These are phyloP conservation scores for Sphecodes monilicornis DNA, from an alignment of 2,888 invertebrate species.

Conservation along the genomic window DNA sequence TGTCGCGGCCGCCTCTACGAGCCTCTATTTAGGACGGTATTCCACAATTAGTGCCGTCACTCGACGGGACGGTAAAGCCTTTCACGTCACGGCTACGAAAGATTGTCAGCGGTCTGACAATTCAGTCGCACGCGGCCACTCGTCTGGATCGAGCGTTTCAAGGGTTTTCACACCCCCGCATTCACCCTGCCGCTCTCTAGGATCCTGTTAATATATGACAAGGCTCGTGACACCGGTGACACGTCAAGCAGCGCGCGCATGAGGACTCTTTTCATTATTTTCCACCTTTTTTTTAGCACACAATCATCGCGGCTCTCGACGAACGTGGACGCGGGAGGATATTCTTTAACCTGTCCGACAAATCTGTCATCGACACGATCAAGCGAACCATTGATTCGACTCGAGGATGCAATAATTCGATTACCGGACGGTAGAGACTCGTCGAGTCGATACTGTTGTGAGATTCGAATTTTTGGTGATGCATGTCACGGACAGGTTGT, in stretches of 20 bases:
- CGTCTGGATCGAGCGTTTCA: conserved; percentile 53
- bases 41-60: conserved; percentile 57
- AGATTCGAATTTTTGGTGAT: not conserved
- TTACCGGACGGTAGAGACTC: conserved; percentile 2
- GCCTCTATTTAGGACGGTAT: conserved; percentile 47
- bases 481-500: not conserved
- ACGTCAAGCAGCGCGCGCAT: conserved; percentile 39
- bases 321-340: conserved; percentile 20
- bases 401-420: not conserved
- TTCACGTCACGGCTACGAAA: conserved; percentile 35
- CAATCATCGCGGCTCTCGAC: conserved; percentile 6
- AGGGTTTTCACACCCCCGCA: conserved; percentile 53
- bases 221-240: conserved; percentile 36
- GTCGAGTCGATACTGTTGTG: not conserved
- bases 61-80: conserved; percentile 34
- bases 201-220: conserved; percentile 62
- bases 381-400: conserved; percentile 32
- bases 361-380: conserved; percentile 51
- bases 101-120: conserved; percentile 61
- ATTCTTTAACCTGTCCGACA: conserved; percentile 23
- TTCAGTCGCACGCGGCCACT: conserved; percentile 61
- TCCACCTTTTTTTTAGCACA: not conserved
- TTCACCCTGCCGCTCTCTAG: not conserved
- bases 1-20: conserved; percentile 36
- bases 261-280: conserved; percentile 28